Evolutionary conservation across 2,113 vertebrate species (phyloP).

Genomic region (Dascyllus trimaculatus): DNA sequence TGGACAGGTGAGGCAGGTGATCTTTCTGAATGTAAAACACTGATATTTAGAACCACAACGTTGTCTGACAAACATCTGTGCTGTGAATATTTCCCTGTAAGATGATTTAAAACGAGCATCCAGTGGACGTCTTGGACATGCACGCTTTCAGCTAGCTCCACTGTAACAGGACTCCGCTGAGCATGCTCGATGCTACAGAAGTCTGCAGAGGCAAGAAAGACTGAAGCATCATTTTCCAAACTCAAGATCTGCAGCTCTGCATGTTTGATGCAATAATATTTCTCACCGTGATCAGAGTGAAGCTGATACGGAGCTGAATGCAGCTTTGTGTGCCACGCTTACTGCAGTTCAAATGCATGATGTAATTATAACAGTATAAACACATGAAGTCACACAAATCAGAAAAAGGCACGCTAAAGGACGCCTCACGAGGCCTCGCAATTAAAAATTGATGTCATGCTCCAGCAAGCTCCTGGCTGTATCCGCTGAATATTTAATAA

Average conservation of each 20-base stretch:
- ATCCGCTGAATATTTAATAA: conserved; percentile 76
- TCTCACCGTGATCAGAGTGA: neutral
- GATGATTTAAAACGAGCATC: no score
- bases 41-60: no score
- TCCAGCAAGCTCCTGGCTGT: conserved; percentile 53
- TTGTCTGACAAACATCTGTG: no score
- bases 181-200: neutral
- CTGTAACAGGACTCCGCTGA: neutral
- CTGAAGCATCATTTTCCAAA: neutral
- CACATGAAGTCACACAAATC: conserved; percentile 12
- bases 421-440: conserved; percentile 37
- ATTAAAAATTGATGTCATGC: conserved; percentile 66
- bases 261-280: conserved; percentile 11
- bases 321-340: neutral
- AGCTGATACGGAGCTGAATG: conserved; percentile 28
- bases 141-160: neutral
- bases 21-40: no score
- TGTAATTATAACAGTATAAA: conserved; percentile 13
- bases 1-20: no score
- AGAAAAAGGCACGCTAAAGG: conserved; percentile 26
- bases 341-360: conserved; percentile 12
- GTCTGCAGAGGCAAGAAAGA: neutral
- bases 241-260: neutral
- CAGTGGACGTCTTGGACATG: neutral
- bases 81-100: no score